A percentile compares a stretch with the other conserved stretches of the same genome.
phyloP scores from a whole-genome alignment of 2,888 invertebrate genomes.

The Melangyna quadrimaculata region DNA sequence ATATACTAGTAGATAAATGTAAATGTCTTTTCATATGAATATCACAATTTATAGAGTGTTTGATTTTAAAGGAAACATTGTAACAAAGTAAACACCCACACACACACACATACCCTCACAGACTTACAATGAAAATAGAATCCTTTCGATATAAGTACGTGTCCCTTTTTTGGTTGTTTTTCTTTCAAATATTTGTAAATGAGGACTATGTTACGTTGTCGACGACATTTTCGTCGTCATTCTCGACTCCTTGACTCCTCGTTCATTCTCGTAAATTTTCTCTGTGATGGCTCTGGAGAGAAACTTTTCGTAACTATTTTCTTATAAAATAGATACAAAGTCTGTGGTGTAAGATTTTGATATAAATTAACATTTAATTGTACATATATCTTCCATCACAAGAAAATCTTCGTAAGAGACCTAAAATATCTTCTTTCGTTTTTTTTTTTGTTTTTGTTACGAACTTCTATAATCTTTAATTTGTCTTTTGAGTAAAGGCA shows the following conservation, averaged over 20 bases:
- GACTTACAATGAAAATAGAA: background rate
- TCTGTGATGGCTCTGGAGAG: background rate
- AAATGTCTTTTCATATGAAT: background rate
- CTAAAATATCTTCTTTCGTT: background rate
- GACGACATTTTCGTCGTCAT: background rate
- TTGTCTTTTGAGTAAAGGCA: background rate
- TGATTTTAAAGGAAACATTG: background rate
- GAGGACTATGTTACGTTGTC: background rate
- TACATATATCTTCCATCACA: background rate
- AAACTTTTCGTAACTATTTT: background rate
- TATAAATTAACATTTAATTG: background rate
- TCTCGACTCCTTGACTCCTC: background rate
- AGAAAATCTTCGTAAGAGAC: background rate
- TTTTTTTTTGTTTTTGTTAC: background rate
- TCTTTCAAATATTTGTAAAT: background rate
- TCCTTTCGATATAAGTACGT: background rate
- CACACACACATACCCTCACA: background rate
- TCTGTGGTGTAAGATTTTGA: background rate
- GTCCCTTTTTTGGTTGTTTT: slow-evolving; percentile 9
- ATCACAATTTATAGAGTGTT: background rate
- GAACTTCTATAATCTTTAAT: background rate
- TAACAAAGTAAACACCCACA: background rate
- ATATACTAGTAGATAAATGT: background rate
- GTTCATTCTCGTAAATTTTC: background rate
- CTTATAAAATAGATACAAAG: background rate